Base-by-base conservation (phyloP, 2,888 invertebrate genomes). In the Nycteola revayana region DNA sequence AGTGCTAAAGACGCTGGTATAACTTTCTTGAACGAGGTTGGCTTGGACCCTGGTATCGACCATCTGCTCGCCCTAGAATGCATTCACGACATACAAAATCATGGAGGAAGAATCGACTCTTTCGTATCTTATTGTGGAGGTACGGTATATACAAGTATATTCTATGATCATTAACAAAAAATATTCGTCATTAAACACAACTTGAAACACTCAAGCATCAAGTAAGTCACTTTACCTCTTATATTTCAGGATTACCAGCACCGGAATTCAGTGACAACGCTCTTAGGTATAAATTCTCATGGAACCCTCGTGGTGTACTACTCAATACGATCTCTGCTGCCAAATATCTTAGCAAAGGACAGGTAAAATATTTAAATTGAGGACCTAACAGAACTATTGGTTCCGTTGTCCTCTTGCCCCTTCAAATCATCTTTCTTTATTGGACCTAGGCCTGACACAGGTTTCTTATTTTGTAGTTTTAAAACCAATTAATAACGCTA, bases 11-110 rank as follows among this genome's bases (percentile, higher is more conserved):
- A 94, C 18, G 96, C 97, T 0, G 98, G 96, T 0, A 90, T 99
- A 0, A 98, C 98, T 0, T 91, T 99, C 24, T 88, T 99, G 47
- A 99, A 99, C 70, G 99, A 99, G 86, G 94, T 98, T 0, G 99
- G 99, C 0, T 89, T 99, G 17, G 99, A 99, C 74, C 99, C 99
- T 0, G 99, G 99, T n/a, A 98, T 98, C 53, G 98, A 98, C 77
- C 99, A 99, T 78, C 90, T 99, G 51, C 82, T 99, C 34, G 99
- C 99, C 0, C 91, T 99, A 81, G 98, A 99, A 73, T 98, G 97
- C 70, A 98, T 99, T 60, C 97, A 99, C 70, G 95, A 98, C 59
- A 93, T 96, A 7, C 94, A 96, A 66, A 93, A 91, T 41, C 93
- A 93, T 27, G 99, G 98, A 2, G 99, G 98, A 25, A 93, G 96